Base-by-base conservation (phyloP, 2,888 invertebrate species). In the Cryptus armator region DNA sequence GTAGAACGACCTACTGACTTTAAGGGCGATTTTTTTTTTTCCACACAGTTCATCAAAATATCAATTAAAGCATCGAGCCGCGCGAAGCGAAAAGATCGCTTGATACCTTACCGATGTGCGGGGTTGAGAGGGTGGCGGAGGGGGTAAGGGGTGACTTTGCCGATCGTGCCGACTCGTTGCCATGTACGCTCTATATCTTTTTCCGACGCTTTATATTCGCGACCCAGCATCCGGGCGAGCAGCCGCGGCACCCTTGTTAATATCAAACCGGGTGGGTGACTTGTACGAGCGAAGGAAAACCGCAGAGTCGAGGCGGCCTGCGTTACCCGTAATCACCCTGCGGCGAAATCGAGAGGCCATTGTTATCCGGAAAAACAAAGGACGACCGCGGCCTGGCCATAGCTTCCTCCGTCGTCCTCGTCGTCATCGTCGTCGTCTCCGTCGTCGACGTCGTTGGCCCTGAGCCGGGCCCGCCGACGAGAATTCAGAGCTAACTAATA, bases 31-130 rank as follows among this genome's bases (percentile, higher is more conserved):
- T 89, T 90, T 88, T n/a, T 86, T 82, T 87, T 87, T 87, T 87
- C 85, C 87, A 87, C 89, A 86, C 89, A 89, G 89, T 89, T 91
- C 91, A 93, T 93, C 93, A 93, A 92, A 93, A 93, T 93, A 93
- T 93, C 92, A 93, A 93, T 93, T 91, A 92, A 90, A 86, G 81
- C 67, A 75, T 75, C 82, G 74, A 87, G 83, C 71, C 74, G 70
- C 68, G 37, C 14, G 37, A 59, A 66, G 67, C 48, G 24, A 68
- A 71, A 79, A 81, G 75, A 83, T 81, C 56, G 66, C 37, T 37
- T 64, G 32, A 44, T 70, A 56, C 70, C 48, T 70, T 64, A 64
- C 67, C 24, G 24, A 24, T 24, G 24, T 32, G 76, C 53, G 46
- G 46, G 14, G 10, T 14, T 14, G 46, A 9, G 3, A 12, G 14